phyloP scores from a whole-genome alignment of 2,888 invertebrate species.

The Limnephilus lunatus region DNA sequence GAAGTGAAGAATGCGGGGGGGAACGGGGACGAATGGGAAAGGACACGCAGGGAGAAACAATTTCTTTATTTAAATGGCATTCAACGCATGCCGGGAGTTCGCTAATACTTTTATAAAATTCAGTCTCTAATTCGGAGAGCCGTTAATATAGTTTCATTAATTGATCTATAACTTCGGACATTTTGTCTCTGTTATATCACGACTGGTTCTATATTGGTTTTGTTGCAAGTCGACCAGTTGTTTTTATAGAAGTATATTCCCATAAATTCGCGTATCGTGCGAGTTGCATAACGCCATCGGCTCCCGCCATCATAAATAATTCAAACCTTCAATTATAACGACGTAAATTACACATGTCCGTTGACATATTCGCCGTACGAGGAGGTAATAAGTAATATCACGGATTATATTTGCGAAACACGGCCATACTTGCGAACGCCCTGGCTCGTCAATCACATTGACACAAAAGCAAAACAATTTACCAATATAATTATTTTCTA shows the following conservation, averaged over 20 bases:
- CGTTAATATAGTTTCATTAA: neutral
- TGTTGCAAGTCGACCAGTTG: neutral
- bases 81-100: too few species aligned
- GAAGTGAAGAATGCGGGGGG: too few species aligned
- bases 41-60: too few species aligned
- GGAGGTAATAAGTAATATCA: neutral
- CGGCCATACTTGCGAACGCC: neutral
- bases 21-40: too few species aligned
- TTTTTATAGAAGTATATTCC: neutral
- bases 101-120: too few species aligned
- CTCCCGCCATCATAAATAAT: neutral
- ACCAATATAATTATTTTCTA: neutral
- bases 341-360: neutral
- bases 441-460: neutral
- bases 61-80: too few species aligned
- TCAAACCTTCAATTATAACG: slow-evolving; percentile 2
- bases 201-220: neutral
- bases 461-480: neutral
- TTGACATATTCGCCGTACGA: slow-evolving; percentile 2
- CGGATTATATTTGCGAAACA: neutral
- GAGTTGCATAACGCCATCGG: neutral
- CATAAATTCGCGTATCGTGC: neutral
- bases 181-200: neutral
- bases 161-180: neutral
- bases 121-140: too few species aligned